These are phyloP conservation scores for Xyrauchen texanus DNA, from an alignment of 2,113 vertebrate genomes.

Conservation along the genomic window DNA sequence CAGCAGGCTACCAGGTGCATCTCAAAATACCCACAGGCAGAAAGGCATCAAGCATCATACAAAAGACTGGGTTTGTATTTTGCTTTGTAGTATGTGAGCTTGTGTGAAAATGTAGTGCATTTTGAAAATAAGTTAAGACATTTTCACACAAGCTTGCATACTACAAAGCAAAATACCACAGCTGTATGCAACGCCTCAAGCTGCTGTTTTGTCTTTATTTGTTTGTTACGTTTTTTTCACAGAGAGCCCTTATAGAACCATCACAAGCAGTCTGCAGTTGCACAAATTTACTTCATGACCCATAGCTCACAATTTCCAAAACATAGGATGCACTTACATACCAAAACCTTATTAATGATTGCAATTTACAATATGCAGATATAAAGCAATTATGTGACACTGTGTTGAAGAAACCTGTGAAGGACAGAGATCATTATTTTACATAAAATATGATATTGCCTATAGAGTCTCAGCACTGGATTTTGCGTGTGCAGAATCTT, in stretches of 20 bases:
- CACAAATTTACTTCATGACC: neutral
- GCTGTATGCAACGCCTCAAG: no score
- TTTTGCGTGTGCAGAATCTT: neutral
- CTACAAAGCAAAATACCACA: conserved; percentile 29
- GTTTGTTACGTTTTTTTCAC: no score
- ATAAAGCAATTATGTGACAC: neutral
- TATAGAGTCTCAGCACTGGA: neutral
- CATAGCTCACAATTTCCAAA: neutral
- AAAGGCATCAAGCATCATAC: neutral
- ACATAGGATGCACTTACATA: neutral
- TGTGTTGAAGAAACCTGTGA: no score
- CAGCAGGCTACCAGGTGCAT: no score
- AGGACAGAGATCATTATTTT: no score
- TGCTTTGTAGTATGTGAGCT: conserved; percentile 27
- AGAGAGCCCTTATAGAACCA: neutral
- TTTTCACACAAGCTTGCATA: conserved; percentile 27
- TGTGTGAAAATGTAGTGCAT: conserved; percentile 6
- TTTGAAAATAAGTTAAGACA: neutral
- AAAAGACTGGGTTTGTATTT: conserved; percentile 26
- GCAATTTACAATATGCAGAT: no score
- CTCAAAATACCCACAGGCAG: no score
- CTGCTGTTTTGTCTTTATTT: no score
- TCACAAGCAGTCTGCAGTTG: no score
- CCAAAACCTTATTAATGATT: no score
- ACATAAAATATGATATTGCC: neutral